Conservation (phyloP, 30 jellyfish, hydroid and myxozoan genomes). For the Cassiopea andromeda region DNA sequence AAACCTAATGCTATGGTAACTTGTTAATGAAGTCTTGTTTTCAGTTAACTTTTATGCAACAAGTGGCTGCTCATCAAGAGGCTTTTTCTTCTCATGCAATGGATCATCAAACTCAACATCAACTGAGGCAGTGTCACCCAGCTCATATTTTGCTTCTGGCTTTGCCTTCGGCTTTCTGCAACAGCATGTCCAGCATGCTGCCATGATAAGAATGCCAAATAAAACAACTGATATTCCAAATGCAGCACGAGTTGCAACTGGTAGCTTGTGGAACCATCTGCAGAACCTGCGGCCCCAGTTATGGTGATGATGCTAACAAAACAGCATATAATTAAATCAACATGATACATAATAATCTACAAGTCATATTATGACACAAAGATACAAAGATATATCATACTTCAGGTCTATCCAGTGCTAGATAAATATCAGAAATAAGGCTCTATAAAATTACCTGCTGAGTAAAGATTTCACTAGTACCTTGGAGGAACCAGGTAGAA, state of each 20-base stretch:
- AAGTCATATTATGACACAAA: too few relatives aligned
- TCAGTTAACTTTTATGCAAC: slow-evolving; percentile 20
- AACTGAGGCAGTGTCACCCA: slow-evolving; percentile 35
- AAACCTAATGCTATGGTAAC: not conserved
- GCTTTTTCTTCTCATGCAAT: slow-evolving; percentile 64
- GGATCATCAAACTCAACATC: slow-evolving; percentile 35
- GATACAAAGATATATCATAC: too few relatives aligned
- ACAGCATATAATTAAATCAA: not conserved
- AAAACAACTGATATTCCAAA: slow-evolving; percentile 46
- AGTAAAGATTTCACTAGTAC: too few relatives aligned
- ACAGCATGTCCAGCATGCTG: slow-evolving; percentile 67
- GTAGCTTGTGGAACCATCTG: slow-evolving; percentile 75
- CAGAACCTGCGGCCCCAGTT: slow-evolving; percentile 56
- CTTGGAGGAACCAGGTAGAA: too few relatives aligned
- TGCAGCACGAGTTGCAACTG: slow-evolving; percentile 75
- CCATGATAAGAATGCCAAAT: slow-evolving; percentile 15
- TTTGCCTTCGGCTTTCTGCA: slow-evolving; percentile 35
- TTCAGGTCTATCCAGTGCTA: too few relatives aligned
- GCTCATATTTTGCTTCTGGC: slow-evolving; percentile 23
- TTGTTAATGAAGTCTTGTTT: not conserved
- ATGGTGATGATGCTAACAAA: slow-evolving; percentile 17
- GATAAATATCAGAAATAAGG: too few relatives aligned
- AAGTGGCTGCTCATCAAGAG: slow-evolving; percentile 68
- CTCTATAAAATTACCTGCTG: too few relatives aligned
- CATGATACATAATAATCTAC: too few relatives aligned